phyloP scores from a whole-genome alignment of 2,797 vertebrate genomes.

The Pseudopleuronectes americanus region DNA sequence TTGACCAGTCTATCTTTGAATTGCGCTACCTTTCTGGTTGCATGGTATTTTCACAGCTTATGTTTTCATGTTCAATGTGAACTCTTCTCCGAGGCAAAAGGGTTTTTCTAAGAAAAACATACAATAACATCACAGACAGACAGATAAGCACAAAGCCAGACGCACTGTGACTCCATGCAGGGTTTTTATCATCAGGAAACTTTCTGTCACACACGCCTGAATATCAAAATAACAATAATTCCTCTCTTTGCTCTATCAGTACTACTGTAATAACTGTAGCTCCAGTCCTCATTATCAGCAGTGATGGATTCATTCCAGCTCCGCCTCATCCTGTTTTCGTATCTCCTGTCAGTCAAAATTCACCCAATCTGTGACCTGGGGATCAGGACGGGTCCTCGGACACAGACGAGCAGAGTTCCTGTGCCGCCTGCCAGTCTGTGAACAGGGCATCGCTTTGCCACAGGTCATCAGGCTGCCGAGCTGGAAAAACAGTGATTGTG shows the following conservation, averaged over 20 bases:
- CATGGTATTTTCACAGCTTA: background rate
- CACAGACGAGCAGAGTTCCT: constrained; percentile 12
- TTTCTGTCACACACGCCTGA: constrained; percentile 1
- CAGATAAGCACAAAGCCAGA: background rate
- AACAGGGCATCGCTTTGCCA: constrained; percentile 36
- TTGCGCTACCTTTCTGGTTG: background rate
- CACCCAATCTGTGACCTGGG: constrained; percentile 61
- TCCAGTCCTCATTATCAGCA: constrained; percentile 56
- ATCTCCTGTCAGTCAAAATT: constrained; percentile 62
- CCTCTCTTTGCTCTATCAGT: constrained; percentile 13
- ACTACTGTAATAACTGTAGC: constrained; percentile 16
- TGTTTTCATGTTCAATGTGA: background rate
- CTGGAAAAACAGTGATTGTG: constrained; percentile 68
- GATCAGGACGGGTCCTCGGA: background rate
- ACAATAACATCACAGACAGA: background rate
- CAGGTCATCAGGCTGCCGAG: constrained; percentile 43
- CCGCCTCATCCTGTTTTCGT: constrained; percentile 74
- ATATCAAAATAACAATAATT: constrained; percentile 26
- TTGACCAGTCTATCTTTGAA: background rate
- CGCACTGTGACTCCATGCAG: background rate
- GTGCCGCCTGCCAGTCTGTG: constrained; percentile 30
- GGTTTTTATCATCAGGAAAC: constrained; percentile 3
- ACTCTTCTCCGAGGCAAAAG: background rate
- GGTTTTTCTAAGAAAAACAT: background rate
- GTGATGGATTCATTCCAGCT: constrained; percentile 54